Percentiles rank a stretch among this genome's conserved stretches.
These are phyloP conservation scores for Dromococcyx pavoninus DNA, from an alignment of 2,797 vertebrate genomes.

Conservation along the genomic window DNA sequence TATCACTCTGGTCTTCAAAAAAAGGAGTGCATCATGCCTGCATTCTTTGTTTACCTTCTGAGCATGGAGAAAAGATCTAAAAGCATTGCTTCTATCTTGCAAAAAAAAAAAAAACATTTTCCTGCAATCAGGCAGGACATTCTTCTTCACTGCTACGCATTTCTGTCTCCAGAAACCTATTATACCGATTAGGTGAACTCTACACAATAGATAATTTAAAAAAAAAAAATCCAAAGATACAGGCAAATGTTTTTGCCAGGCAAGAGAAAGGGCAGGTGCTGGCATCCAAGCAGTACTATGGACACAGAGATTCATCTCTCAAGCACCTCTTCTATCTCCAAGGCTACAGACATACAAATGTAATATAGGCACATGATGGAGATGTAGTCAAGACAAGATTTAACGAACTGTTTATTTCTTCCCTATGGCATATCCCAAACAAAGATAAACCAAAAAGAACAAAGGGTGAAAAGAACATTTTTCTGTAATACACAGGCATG, in stretches of 20 bases:
- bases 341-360: background rate
- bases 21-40: background rate
- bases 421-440: background rate
- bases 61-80: background rate
- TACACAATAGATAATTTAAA: background rate
- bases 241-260: background rate
- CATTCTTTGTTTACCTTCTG: background rate
- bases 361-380: background rate
- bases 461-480: background rate
- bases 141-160: background rate
- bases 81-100: background rate
- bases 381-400: background rate
- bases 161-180: background rate
- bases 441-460: background rate
- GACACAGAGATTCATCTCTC: background rate
- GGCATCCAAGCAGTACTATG: background rate
- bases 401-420: slow-evolving; percentile 13
- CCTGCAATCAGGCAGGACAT: background rate
- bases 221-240: background rate
- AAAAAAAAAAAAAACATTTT: background rate
- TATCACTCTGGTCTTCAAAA: background rate
- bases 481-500: background rate
- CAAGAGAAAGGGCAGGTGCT: background rate
- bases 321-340: slow-evolving; percentile 21
- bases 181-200: background rate